Conservation (phyloP, 2,888 invertebrate genomes). For the Bellardia bayeri region DNA sequence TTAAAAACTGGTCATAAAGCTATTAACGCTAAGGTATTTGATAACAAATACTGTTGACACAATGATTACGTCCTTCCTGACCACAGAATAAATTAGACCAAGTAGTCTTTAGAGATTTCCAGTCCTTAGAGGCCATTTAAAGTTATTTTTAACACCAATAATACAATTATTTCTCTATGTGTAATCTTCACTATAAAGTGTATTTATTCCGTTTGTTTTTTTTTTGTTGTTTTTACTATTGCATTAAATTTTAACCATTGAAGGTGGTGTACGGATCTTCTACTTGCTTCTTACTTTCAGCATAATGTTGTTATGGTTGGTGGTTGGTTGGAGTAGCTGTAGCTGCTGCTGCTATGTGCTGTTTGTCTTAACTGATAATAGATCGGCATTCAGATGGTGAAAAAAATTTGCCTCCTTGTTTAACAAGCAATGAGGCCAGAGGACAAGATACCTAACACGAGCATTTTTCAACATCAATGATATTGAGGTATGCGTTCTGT, state of each 20-base stretch:
- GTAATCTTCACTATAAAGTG: slow-evolving; percentile 16
- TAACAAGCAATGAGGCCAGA: slow-evolving; percentile 77
- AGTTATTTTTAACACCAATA: too few relatives aligned
- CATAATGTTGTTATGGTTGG: slow-evolving; percentile 42
- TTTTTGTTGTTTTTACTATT: slow-evolving; percentile 22
- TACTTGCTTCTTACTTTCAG: slow-evolving; percentile 29
- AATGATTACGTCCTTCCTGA: too few relatives aligned
- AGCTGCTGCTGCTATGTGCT: slow-evolving; percentile 39
- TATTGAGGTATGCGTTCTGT: slow-evolving; percentile 70
- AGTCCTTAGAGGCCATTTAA: too few relatives aligned
- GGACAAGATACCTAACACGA: slow-evolving; percentile 77
- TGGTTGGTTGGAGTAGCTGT: slow-evolving; percentile 33
- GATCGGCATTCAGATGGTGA: slow-evolving; percentile 76
- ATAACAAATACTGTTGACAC: too few relatives aligned
- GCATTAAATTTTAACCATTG: slow-evolving; percentile 55
- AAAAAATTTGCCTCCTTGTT: slow-evolving; percentile 76
- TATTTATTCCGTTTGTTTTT: slow-evolving; percentile 27
- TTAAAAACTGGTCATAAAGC: too few relatives aligned
- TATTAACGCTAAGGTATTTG: too few relatives aligned
- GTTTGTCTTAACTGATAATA: slow-evolving; percentile 74
- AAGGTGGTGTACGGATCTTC: slow-evolving; percentile 59
- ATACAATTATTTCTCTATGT: slow-evolving; percentile 17
- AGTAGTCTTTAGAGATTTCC: too few relatives aligned
- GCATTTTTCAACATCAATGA: slow-evolving; percentile 73
- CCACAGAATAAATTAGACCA: too few relatives aligned